Base-by-base conservation (phyloP, 2,888 invertebrate species). In the Isoperla grammatica region DNA sequence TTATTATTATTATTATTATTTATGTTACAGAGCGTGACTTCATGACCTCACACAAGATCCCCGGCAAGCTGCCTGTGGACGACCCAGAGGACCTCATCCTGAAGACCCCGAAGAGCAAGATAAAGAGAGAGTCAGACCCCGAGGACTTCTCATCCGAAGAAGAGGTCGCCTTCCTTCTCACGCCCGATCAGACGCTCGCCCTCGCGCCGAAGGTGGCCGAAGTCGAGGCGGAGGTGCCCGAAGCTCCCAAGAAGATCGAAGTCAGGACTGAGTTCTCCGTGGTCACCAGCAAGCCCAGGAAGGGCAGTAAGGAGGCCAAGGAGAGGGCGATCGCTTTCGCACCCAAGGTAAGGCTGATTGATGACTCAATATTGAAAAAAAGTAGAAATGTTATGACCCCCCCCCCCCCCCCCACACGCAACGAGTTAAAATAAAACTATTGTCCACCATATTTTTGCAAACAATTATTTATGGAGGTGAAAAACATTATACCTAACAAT, bases 21-120 rank as follows among this genome's bases (percentile, higher is more conserved):
- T n/a, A n/a, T n/a, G n/a, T n/a, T n/a, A n/a, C 49, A 57, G 57
- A 48, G 13, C 48, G 58, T 56, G 72, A 73, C 9, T 88, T 87
- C 68, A 87, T 87, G 74, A 85, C 87, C 1, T 78, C 88, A 1
- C 88, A 88, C 71, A 88, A 88, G 74, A 79, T 85, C 65, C 84
- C 83, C 0, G 79, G 73, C 15, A 71, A 69, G n/a, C 60, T 76
- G n/a, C 71, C 72, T 2, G 74, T 71, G 57, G 68, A 71, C 46
- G 61, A 61, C 42, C 67, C 69, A 2, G 64, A 67, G 53, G 57
- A 63, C 46, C 64, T 72, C 2, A 57, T 6, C 12, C 17, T 40
- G 19, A n/a, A 29, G 35, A 13, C 19, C 45, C 8, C 43, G 40
- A 39, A 23, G 48, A 37, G 17, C 23, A 40, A 40, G 56, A 43